A percentile compares a stretch with the other conserved stretches of the same genome.
Conservation (phyloP, 2,888 invertebrate species). For the Anorthoa munda region DNA sequence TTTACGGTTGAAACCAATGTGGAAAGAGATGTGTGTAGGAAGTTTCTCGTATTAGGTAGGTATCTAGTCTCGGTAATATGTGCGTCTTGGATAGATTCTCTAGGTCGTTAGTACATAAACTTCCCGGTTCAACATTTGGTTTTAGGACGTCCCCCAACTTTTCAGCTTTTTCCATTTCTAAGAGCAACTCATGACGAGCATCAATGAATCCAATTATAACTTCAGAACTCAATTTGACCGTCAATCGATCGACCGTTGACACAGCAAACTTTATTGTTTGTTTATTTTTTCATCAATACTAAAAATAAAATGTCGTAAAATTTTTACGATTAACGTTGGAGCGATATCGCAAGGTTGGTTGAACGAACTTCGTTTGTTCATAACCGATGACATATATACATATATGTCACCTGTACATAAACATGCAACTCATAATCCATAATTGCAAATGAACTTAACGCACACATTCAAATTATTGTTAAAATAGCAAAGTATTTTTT, state of each 20-base stretch:
- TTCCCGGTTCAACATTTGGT: neutral
- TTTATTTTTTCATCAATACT: constrained; percentile 60
- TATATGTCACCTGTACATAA: neutral
- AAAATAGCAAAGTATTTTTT: constrained; percentile 5
- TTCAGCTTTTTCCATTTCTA: neutral
- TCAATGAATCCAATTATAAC: constrained; percentile 58
- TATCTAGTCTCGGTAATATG: too few relatives aligned
- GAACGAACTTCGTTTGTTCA: constrained; percentile 70
- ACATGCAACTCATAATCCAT: neutral
- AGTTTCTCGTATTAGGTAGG: neutral
- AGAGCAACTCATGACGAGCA: constrained; percentile 18
- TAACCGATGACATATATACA: constrained; percentile 33
- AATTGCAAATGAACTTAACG: constrained; percentile 4
- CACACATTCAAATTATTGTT: constrained; percentile 16
- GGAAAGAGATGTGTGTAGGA: constrained; percentile 21
- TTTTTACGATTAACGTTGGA: constrained; percentile 68
- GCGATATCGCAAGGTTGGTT: constrained; percentile 76
- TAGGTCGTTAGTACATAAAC: neutral
- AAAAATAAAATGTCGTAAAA: constrained; percentile 70
- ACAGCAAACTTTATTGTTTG: constrained; percentile 56
- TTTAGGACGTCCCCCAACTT: neutral
- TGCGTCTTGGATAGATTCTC: neutral
- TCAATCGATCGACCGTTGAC: constrained; percentile 58
- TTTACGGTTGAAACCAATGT: constrained; percentile 34
- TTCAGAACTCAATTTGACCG: constrained; percentile 49